These are phyloP conservation scores for Zaprionus bogoriensis DNA, from an alignment of 2,888 invertebrate species.

Conservation along the genomic window DNA sequence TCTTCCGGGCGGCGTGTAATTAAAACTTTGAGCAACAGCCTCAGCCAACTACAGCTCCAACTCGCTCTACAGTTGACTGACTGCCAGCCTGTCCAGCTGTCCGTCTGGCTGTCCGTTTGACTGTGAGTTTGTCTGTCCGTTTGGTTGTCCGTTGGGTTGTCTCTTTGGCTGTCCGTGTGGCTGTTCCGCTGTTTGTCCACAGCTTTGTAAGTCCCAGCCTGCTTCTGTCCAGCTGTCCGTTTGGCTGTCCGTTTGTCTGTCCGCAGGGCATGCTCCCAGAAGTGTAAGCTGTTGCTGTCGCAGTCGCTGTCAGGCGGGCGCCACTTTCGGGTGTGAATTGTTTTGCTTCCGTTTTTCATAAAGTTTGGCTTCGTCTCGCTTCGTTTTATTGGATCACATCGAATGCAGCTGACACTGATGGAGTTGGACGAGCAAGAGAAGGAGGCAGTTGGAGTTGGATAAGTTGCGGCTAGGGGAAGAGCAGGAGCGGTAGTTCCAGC, in stretches of 20 bases:
- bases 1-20: slow-evolving; percentile 74
- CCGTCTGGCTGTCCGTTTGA: slow-evolving; percentile 3
- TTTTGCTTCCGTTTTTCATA: slow-evolving; percentile 53
- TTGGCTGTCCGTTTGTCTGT: slow-evolving; percentile 49
- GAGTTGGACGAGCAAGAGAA: slow-evolving; percentile 31
- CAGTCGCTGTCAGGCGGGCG: slow-evolving; percentile 57
- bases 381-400: slow-evolving; percentile 57
- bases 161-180: slow-evolving; percentile 37
- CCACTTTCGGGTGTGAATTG: slow-evolving; percentile 62
- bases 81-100: slow-evolving; percentile 35
- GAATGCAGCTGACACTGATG: slow-evolving; percentile 51
- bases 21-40: slow-evolving; percentile 81
- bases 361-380: slow-evolving; percentile 56
- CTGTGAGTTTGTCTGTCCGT: no score
- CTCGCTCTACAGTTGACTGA: slow-evolving; percentile 58
- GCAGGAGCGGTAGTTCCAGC: not conserved
- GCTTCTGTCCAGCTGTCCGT: slow-evolving; percentile 25
- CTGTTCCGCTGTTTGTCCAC: no score
- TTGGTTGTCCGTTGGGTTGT: slow-evolving; percentile 46
- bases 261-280: no score
- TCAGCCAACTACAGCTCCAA: slow-evolving; percentile 59
- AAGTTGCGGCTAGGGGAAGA: not conserved
- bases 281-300: not conserved
- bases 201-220: no score
- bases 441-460: not conserved